phyloP scores from a whole-genome alignment of 2,797 vertebrate species.

The Pipistrellus pipistrellus region DNA sequence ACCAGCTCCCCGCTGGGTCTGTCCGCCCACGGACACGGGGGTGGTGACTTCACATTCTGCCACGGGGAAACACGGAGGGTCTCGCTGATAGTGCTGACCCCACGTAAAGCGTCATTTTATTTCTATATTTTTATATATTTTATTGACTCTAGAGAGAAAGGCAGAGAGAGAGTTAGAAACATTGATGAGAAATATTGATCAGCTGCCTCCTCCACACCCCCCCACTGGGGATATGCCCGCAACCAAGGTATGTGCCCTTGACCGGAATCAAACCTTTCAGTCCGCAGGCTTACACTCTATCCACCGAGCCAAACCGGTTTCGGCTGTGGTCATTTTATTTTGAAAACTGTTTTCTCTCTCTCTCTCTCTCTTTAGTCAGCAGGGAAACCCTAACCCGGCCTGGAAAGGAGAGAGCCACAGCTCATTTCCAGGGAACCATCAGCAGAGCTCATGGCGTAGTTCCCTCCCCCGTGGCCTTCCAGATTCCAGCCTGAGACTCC shows the following conservation, averaged over 20 bases:
- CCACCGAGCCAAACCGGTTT: too few relatives aligned
- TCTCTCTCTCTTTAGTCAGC: neutral
- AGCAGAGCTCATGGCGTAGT: neutral
- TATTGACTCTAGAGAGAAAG: too few relatives aligned
- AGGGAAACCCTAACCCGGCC: neutral
- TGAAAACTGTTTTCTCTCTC: neutral
- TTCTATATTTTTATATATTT: too few relatives aligned
- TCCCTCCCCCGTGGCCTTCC: neutral
- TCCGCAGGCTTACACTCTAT: too few relatives aligned
- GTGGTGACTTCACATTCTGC: neutral
- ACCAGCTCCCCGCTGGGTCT: neutral
- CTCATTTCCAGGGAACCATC: neutral
- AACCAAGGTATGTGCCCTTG: too few relatives aligned
- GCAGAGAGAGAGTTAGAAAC: too few relatives aligned
- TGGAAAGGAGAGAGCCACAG: neutral
- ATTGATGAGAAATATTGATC: too few relatives aligned
- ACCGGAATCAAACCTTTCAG: too few relatives aligned
- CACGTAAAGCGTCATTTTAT: neutral
- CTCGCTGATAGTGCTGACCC: neutral
- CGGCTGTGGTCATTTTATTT: neutral
- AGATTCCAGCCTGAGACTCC: neutral
- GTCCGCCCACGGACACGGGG: neutral
- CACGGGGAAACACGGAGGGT: neutral
- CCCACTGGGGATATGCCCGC: too few relatives aligned
- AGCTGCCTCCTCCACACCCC: too few relatives aligned